These are phyloP conservation scores for Falco cherrug DNA, from an alignment of 2,797 vertebrate genomes.

Conservation along the genomic window DNA sequence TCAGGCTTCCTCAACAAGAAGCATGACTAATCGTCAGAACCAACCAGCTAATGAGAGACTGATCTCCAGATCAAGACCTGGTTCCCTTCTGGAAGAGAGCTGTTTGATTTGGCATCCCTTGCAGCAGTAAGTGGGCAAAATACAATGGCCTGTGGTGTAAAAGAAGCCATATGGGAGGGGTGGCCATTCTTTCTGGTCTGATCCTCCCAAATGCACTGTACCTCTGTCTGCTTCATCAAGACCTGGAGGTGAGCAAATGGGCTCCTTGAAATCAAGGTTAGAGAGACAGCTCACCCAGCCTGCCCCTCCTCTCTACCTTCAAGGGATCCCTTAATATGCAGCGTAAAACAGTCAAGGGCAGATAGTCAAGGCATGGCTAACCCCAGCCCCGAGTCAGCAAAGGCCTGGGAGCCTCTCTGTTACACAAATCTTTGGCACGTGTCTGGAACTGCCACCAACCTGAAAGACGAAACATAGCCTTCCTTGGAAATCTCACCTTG, in stretches of 20 bases:
- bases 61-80: conserved; percentile 12
- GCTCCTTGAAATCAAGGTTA: not conserved
- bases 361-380: not conserved
- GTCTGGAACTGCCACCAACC: not conserved
- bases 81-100: conserved; percentile 24
- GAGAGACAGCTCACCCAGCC: not conserved
- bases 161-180: not conserved
- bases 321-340: not conserved
- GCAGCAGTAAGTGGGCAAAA: conserved; percentile 1
- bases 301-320: not conserved
- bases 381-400: not conserved
- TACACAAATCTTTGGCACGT: not conserved
- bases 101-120: not conserved
- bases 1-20: conserved; percentile 21
- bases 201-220: not conserved
- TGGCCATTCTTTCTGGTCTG: not conserved
- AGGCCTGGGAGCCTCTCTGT: not conserved
- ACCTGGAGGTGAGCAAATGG: not conserved
- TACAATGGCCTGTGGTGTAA: not conserved
- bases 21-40: conserved; percentile 20
- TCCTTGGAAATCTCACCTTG: not conserved
- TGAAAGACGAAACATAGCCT: not conserved
- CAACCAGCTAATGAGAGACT: not conserved
- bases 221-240: not conserved
- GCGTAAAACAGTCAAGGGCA: not conserved